Conservation (phyloP, 92 coral and sea anemone species). For the Virgularia gustaviana region DNA sequence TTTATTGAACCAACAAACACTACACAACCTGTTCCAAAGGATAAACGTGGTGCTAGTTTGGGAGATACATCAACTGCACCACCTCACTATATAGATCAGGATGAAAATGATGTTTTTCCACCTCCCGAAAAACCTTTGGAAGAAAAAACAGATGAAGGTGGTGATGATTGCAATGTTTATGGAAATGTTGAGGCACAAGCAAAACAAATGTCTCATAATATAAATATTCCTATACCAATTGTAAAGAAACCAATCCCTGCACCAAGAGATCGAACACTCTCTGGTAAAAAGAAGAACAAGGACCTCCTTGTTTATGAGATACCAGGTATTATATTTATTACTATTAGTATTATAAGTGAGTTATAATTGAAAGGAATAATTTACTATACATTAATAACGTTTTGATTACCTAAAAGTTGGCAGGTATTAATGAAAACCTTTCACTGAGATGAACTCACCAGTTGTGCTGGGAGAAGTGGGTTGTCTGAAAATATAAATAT, state of each 20-base stretch:
- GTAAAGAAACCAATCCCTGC: conserved; percentile 4
- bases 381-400: too few relatives aligned
- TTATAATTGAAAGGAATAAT: too few relatives aligned
- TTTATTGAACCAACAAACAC: neutral
- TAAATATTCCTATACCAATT: too few relatives aligned
- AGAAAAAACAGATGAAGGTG: neutral
- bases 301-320: neutral
- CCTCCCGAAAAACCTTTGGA: neutral
- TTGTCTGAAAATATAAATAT: too few relatives aligned
- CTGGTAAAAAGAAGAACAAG: neutral
- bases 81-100: neutral
- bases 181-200: conserved; percentile 10
- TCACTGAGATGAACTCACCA: too few relatives aligned
- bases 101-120: neutral
- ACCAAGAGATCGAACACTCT: conserved; percentile 1
- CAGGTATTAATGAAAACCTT: too few relatives aligned
- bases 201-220: neutral
- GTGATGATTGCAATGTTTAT: conserved; percentile 15
- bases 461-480: too few relatives aligned
- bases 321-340: neutral
- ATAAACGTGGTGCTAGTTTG: conserved; percentile 13
- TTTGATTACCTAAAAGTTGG: too few relatives aligned
- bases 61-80: conserved; percentile 1
- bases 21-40: conserved; percentile 10
- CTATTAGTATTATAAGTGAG: conserved; percentile 1